These are phyloP conservation scores for Lymantria dispar DNA, from an alignment of 2,888 invertebrate genomes.

Conservation along the genomic window DNA sequence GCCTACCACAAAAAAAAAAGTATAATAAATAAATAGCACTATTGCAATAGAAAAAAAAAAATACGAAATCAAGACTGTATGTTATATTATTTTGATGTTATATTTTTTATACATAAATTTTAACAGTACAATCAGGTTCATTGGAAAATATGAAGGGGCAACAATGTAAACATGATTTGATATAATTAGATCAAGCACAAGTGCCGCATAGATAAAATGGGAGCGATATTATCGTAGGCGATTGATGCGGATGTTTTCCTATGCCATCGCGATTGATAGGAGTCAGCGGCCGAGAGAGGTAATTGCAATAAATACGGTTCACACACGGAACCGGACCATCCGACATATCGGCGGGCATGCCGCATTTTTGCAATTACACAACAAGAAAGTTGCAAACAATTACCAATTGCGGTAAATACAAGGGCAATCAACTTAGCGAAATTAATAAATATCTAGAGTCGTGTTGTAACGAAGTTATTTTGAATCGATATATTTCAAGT, in stretches of 20 bases:
- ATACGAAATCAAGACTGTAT: no score
- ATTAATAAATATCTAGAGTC: no score
- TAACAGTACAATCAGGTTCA: not conserved
- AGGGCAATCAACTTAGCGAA: no score
- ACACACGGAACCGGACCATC: constrained; percentile 62
- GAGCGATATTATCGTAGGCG: constrained; percentile 46
- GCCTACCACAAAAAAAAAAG: no score
- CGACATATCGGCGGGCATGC: constrained; percentile 47
- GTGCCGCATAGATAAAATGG: constrained; percentile 47
- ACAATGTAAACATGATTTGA: constrained; percentile 14
- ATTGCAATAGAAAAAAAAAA: no score
- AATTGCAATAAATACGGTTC: constrained; percentile 75
- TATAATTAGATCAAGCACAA: constrained; percentile 21
- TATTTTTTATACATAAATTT: not conserved
- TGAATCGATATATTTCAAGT: no score
- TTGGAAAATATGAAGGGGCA: not conserved
- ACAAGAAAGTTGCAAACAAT: no score
- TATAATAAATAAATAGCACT: no score
- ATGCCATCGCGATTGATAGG: constrained; percentile 50
- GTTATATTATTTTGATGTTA: no score
- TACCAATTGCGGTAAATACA: no score
- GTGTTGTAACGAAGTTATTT: no score
- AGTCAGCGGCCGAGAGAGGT: constrained; percentile 57
- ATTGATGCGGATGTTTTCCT: constrained; percentile 42
- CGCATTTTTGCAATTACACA: constrained; percentile 64